Evolutionary conservation across 2,888 invertebrate genomes (phyloP).

Genomic region (Lycia hirtaria): DNA sequence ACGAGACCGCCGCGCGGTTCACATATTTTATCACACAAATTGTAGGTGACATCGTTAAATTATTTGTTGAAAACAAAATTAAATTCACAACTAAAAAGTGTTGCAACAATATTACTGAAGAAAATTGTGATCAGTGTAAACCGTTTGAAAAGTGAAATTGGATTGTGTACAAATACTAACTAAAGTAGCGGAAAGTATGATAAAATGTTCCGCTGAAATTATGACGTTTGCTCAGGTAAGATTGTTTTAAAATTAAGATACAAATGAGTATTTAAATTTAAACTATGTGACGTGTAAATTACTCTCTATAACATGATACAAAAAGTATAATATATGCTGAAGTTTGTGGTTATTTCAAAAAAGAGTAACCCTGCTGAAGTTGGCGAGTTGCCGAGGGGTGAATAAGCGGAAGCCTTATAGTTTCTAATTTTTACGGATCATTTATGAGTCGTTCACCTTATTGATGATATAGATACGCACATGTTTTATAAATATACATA

Average conservation of each 20-base stretch:
- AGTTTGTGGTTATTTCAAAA: conserved; percentile 12
- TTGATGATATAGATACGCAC: conserved; percentile 1
- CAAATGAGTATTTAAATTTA: conserved; percentile 15
- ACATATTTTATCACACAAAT: conserved; percentile 41
- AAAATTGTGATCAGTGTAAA: conserved; percentile 54
- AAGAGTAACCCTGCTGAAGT: conserved; percentile 2
- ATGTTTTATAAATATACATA: too few relatives aligned
- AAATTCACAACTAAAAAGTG: conserved; percentile 44
- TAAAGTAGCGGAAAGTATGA: conserved; percentile 69
- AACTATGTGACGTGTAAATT: conserved; percentile 8
- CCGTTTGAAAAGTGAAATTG: conserved; percentile 64
- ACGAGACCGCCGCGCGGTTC: conserved; percentile 53
- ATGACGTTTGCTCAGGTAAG: conserved; percentile 70
- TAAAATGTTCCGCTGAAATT: conserved; percentile 61
- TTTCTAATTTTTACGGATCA: conserved; percentile 30
- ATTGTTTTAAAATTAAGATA: conserved; percentile 39
- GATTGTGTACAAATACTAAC: conserved; percentile 66
- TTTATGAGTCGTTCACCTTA: conserved; percentile 28
- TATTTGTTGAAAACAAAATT: conserved; percentile 44
- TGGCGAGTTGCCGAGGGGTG: too few relatives aligned
- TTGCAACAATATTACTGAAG: conserved; percentile 30
- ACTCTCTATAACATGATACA: conserved; percentile 4
- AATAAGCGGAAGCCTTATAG: conserved; percentile 28
- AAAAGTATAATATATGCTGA: conserved; percentile 1
- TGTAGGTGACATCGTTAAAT: conserved; percentile 69